Conservation (phyloP, 92 coral and sea anemone species). For the Paramuricea clavata region DNA sequence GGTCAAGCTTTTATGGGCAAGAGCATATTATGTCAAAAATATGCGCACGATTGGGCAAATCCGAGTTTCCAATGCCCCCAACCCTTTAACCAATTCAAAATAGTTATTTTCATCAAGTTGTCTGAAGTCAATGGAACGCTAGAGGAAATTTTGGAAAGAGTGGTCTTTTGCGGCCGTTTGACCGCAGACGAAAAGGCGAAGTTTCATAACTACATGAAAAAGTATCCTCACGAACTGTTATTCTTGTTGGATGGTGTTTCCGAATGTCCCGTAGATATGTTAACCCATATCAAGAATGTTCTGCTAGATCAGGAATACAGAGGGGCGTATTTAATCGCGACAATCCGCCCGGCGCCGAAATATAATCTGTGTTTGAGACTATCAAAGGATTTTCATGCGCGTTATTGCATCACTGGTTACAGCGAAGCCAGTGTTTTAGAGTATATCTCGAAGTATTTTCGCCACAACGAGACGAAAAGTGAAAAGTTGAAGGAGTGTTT, state of each 20-base stretch:
- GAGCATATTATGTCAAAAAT: conserved; percentile 34
- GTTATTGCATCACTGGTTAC: conserved; percentile 12
- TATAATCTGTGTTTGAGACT: not conserved
- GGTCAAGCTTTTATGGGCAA: conserved; percentile 13
- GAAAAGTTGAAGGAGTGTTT: not conserved
- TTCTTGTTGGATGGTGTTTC: conserved; percentile 33
- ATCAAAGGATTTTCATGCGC: not conserved
- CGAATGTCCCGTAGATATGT: not conserved
- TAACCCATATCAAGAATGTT: not conserved
- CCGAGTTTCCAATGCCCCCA: not conserved
- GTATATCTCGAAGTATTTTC: not conserved
- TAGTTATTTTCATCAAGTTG: conserved; percentile 18
- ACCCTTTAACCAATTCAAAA: conserved; percentile 25
- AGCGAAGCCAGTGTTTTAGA: not conserved
- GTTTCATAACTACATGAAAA: conserved; percentile 18
- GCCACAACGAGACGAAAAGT: not conserved
- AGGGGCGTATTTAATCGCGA: conserved; percentile 21
- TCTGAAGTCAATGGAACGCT: conserved; percentile 9
- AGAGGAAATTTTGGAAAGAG: conserved; percentile 20
- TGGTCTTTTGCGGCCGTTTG: conserved; percentile 7
- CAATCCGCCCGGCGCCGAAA: not conserved
- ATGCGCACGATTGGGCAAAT: conserved; percentile 41
- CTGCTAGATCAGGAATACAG: not conserved
- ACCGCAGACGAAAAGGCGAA: not conserved
- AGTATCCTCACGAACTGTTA: conserved; percentile 6